Evolutionary conservation across 2,113 vertebrate genomes (phyloP), one percentile per base, ranked within the genome.

Genomic region (Urocynchramus pylzowi): DNA sequence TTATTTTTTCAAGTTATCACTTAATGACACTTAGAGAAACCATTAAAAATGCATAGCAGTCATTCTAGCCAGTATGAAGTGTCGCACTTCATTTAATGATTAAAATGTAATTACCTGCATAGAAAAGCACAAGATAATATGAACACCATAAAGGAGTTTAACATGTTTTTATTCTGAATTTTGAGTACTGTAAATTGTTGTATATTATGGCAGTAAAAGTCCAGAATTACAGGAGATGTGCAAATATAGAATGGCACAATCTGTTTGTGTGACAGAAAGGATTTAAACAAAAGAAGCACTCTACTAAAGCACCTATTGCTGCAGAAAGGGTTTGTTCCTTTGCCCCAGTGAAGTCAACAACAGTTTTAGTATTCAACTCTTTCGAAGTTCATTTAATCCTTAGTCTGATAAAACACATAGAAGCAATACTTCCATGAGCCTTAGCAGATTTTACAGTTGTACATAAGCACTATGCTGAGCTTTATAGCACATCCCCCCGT

Each of bases 41-140:
- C 30, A 93, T 95, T 97, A 93, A 91, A 96, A 94, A 94, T 90
- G 92, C 79, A 94, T 41, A 74, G 54, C 90, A 95, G 69, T 87
- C 69, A 70, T 90, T 96, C 90, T 65, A 94, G 82, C 82, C 86
- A 90, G 47, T 77, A 70, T 93, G 73, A 96, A 96, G 92, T 95
- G 90, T 45, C 50, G 50, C 77, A 94, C 89, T 96, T 93, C 89
- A 96, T 95, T 96, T 92, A 95, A 92, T 95, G 73, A 96, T 59
- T 92, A 92, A 93, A 96, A 90, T 74, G 64, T 84, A 97, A 97
- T 97, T 96, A 95, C 93, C 84, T 97, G 79, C 80, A 88, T 28
- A 95, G 81, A 92, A 96, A 95, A 96, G 47, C 85, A 79, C 69
- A 87, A 95, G 56, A 91, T 90, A 95, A 87, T 52, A 60, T 16